phyloP scores from a whole-genome alignment of 2,113 vertebrate genomes.

The Eira barbara region DNA sequence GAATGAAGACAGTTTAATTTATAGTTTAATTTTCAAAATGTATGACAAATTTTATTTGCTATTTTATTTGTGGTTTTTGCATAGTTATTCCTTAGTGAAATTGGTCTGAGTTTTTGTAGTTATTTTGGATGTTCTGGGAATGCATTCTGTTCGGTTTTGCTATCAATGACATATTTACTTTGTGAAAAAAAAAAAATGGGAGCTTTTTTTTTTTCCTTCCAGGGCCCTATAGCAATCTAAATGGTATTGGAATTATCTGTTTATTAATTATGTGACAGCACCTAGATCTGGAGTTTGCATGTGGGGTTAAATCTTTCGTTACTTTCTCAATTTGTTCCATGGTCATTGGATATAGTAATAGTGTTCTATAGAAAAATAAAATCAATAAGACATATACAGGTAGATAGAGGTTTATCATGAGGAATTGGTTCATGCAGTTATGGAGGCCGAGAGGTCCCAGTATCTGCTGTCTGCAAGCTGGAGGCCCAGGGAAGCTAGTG shows the following conservation, averaged over 20 bases:
- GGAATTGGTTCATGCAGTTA: background rate
- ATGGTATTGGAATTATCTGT: background rate
- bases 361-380: background rate
- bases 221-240: too few species aligned
- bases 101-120: background rate
- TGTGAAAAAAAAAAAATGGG: background rate
- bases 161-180: background rate
- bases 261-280: background rate
- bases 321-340: background rate
- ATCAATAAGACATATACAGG: background rate
- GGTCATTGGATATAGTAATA: background rate
- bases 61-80: background rate
- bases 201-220: background rate
- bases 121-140: background rate
- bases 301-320: background rate
- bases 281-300: background rate
- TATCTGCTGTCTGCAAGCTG: background rate
- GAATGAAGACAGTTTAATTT: background rate
- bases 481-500: background rate
- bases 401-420: background rate
- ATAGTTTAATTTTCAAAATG: background rate
- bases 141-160: background rate
- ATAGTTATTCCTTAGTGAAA: background rate
- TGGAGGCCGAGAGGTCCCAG: background rate
- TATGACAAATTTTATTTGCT: background rate